These are phyloP conservation scores for Helleia helle DNA, from an alignment of 2,888 invertebrate genomes.

Conservation along the genomic window DNA sequence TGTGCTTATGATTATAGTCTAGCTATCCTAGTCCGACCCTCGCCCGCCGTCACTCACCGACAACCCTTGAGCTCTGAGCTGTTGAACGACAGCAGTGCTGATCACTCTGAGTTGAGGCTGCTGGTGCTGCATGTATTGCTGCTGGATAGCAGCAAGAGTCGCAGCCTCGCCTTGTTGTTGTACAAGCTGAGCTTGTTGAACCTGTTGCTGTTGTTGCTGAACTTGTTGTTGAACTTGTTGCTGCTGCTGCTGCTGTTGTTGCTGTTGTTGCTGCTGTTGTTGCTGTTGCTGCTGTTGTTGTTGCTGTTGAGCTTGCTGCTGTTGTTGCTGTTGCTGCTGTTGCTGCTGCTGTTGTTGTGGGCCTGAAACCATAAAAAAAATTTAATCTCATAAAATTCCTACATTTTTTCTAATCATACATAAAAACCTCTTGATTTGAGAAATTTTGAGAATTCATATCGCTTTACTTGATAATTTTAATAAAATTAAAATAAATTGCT, in stretches of 20 bases:
- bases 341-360: constrained; percentile 34
- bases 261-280: constrained; percentile 36
- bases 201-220: constrained; percentile 52
- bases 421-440: too few species aligned
- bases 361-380: constrained; percentile 20
- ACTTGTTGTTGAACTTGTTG: constrained; percentile 43
- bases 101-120: constrained; percentile 74
- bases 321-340: constrained; percentile 27
- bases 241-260: constrained; percentile 32
- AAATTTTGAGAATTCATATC: too few species aligned
- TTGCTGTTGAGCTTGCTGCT: constrained; percentile 31
- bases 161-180: constrained; percentile 54
- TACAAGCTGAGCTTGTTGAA: constrained; percentile 46
- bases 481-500: too few species aligned
- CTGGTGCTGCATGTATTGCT: constrained; percentile 63
- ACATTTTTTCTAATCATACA: too few species aligned
- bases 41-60: constrained; percentile 39
- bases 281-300: constrained; percentile 33
- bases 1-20: background rate
- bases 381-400: too few species aligned
- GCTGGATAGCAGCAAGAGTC: constrained; percentile 62
- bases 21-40: constrained; percentile 4
- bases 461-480: too few species aligned
- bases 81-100: constrained; percentile 73
- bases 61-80: constrained; percentile 70